Evolutionary conservation across 2,888 invertebrate species (phyloP).

Genomic region (Phania funesta): DNA sequence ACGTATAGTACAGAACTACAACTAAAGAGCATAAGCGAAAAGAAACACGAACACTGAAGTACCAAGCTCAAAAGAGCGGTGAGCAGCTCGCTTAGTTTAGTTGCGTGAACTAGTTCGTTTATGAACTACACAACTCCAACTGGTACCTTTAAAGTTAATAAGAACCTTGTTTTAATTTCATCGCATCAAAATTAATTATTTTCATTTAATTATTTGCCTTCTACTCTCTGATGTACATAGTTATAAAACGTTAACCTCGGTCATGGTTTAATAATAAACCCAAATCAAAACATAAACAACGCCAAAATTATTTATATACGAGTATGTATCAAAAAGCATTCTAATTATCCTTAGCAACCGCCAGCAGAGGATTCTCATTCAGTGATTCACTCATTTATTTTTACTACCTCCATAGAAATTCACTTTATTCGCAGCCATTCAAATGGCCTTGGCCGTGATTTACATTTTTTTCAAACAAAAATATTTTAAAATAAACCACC

Average conservation of each 20-base stretch:
- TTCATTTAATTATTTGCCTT: background rate
- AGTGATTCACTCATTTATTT: background rate
- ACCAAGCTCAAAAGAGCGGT: too few relatives aligned
- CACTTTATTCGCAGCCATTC: slow-evolving; percentile 34
- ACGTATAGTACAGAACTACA: too few relatives aligned
- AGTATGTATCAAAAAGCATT: slow-evolving; percentile 30
- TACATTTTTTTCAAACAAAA: slow-evolving; percentile 54
- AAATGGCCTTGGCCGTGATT: slow-evolving; percentile 67
- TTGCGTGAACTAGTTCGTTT: too few relatives aligned
- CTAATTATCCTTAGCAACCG: slow-evolving; percentile 64
- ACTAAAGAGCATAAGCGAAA: too few relatives aligned
- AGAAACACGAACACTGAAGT: too few relatives aligned
- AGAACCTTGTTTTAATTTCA: too few relatives aligned
- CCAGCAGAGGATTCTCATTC: slow-evolving; percentile 39
- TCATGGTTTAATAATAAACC: slow-evolving; percentile 45
- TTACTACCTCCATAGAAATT: slow-evolving; percentile 10
- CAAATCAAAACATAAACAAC: background rate
- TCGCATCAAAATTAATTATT: background rate
- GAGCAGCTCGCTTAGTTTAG: too few relatives aligned
- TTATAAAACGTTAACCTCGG: slow-evolving; percentile 43
- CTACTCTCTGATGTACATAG: background rate
- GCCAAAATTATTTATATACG: background rate
- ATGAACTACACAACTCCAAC: too few relatives aligned
- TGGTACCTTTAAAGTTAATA: too few relatives aligned
- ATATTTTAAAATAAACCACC: slow-evolving; percentile 62